A percentile compares a stretch with the other conserved stretches of the same genome.
phyloP scores from a whole-genome alignment of 2,113 vertebrate genomes.

The Suncus etruscus region DNA sequence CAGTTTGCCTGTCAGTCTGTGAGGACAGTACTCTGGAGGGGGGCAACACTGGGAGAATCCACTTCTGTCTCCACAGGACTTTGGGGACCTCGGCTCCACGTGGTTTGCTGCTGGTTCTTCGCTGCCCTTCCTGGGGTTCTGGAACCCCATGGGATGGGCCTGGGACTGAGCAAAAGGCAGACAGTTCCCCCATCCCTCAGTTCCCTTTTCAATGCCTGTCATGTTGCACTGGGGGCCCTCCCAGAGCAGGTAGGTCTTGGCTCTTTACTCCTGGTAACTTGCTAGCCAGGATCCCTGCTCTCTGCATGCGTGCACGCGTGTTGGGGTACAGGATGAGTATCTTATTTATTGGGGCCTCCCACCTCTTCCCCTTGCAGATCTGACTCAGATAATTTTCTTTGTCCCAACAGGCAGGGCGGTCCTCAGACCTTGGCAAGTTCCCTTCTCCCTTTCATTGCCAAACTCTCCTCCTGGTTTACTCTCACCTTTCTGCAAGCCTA shows the following conservation, averaged over 20 bases:
- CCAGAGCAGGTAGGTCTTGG: neutral
- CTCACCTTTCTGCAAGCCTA: neutral
- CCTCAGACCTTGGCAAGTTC: neutral
- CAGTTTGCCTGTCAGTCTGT: neutral
- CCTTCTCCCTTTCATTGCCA: neutral
- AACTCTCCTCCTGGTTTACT: neutral
- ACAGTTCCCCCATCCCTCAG: too few relatives aligned
- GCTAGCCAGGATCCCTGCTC: too few relatives aligned
- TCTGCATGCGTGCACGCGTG: neutral
- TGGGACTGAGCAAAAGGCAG: neutral
- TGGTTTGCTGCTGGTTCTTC: neutral
- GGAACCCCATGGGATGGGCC: neutral
- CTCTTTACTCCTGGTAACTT: too few relatives aligned
- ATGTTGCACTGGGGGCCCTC: too few relatives aligned
- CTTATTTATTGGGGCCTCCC: neutral
- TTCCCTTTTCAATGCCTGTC: neutral
- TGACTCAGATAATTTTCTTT: neutral
- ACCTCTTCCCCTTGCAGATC: neutral
- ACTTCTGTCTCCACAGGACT: neutral
- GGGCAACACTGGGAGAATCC: neutral
- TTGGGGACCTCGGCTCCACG: neutral
- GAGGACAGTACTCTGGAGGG: neutral
- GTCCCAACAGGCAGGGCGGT: neutral
- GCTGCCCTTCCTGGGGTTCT: constrained; percentile 1
- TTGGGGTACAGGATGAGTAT: neutral